Evolutionary conservation across 2,113 vertebrate genomes (phyloP), one percentile per base, ranked within the genome.

Genomic region (Motacilla tschutschensis): DNA sequence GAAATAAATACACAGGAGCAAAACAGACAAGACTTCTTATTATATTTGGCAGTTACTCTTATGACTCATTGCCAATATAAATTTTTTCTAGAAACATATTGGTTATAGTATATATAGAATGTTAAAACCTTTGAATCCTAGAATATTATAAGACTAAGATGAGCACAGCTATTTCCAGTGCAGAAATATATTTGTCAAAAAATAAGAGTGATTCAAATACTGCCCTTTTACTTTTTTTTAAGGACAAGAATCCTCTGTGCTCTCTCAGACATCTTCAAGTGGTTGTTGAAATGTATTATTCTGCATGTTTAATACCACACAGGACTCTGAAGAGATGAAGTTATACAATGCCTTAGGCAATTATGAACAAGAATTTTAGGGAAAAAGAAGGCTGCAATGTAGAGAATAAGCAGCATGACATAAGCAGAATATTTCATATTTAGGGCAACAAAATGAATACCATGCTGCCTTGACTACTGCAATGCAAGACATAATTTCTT

Each of bases 391-490:
- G 57, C 12, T 73, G 89, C 53, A 70, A 40, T 46, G 31, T 75
- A 78, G n/a, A 81, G 8, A 36, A 65, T 53, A 87, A 93, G 57
- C 16, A 17, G 31, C 60, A 10, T 47, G 92, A 89, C 54, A 83
- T 65, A 93, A 90, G 74, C 53, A 64, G n/a, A 85, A 79, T 95
- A 91, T 92, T 93, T 91, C 91, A 92, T 85, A 88, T 74, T 89
- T 87, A 91, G 35, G 35, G 72, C 22, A 82, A 44, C 58, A 83
- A 84, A 70, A 82, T 40, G 77, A 81, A 84, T 36, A 72, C n/a
- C 38, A 48, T 79, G 28, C 46, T 78, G 53, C 28, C 87, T 74
- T 70, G 43, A 44, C 13, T 73, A 41, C 19, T 4, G 3, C 51
- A 59, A 40, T 43, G 43, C n/a, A 11, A 41, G 82, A 75, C 64